Evolutionary conservation across 2,113 vertebrate species (phyloP).

Genomic region (Anthoscopus minutus): DNA sequence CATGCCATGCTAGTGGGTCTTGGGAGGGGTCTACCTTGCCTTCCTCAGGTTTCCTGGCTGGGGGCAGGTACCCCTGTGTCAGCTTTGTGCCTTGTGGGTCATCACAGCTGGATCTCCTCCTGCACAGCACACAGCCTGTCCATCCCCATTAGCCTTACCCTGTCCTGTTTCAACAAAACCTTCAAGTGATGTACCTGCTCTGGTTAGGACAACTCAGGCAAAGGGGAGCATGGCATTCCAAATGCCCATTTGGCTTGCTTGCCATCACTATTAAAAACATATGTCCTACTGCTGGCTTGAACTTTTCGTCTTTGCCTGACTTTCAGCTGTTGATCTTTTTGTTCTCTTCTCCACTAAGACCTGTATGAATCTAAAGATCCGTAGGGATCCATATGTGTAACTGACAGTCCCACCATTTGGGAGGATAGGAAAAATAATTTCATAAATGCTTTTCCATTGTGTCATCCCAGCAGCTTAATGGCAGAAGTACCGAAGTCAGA

Average conservation of each 20-base stretch:
- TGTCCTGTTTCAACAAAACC: background rate
- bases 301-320: background rate
- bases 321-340: background rate
- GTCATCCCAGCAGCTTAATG: background rate
- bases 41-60: background rate
- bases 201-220: background rate
- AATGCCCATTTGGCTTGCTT: background rate
- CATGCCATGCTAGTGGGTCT: background rate
- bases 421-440: background rate
- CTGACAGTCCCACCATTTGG: background rate
- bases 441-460: background rate
- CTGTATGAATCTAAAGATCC: background rate
- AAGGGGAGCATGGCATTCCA: background rate
- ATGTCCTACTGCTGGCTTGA: background rate
- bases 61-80: background rate
- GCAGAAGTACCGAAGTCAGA: background rate
- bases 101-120: background rate
- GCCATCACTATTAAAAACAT: background rate
- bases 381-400: background rate
- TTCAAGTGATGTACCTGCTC: background rate
- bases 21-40: background rate
- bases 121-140: accelerated
- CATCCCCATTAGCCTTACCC: accelerated
- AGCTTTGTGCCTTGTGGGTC: background rate
- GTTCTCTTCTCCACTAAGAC: background rate